A percentile compares a stretch with the other conserved stretches of the same genome.
Evolutionary conservation across 2,113 vertebrate genomes (phyloP).

Genomic region (Malurus alboscapulatus): DNA sequence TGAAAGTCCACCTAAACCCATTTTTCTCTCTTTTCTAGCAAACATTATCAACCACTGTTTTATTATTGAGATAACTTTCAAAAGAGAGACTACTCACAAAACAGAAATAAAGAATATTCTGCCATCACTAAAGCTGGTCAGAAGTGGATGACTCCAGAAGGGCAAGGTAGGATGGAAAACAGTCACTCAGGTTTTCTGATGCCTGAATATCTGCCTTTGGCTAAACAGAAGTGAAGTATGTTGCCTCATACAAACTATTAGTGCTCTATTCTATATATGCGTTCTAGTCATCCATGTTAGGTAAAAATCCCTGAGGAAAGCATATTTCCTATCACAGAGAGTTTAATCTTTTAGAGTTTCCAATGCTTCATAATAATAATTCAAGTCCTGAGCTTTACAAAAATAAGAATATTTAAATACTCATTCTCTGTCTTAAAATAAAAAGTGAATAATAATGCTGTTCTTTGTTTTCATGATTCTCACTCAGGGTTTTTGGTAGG

Average conservation of each 20-base stretch:
- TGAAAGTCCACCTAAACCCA: neutral
- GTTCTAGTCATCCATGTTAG: neutral
- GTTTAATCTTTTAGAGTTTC: neutral
- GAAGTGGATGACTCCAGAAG: neutral
- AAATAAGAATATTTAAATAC: neutral
- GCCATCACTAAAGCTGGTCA: neutral
- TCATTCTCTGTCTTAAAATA: neutral
- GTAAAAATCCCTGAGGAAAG: neutral
- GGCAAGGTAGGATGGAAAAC: neutral
- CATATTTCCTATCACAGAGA: neutral
- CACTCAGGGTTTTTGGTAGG: rapidly evolving
- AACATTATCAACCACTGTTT: neutral
- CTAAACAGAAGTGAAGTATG: neutral
- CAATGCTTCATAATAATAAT: neutral
- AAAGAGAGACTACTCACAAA: neutral
- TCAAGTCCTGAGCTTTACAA: neutral
- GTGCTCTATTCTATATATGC: neutral
- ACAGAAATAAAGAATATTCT: neutral
- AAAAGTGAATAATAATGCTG: neutral
- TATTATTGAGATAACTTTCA: neutral
- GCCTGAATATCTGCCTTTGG: neutral
- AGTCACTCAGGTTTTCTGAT: neutral
- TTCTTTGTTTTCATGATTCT: neutral
- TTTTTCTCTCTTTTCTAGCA: neutral
- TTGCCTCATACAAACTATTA: neutral